Base-by-base conservation (phyloP, 2,888 invertebrate genomes). In the Colostygia pectinataria region DNA sequence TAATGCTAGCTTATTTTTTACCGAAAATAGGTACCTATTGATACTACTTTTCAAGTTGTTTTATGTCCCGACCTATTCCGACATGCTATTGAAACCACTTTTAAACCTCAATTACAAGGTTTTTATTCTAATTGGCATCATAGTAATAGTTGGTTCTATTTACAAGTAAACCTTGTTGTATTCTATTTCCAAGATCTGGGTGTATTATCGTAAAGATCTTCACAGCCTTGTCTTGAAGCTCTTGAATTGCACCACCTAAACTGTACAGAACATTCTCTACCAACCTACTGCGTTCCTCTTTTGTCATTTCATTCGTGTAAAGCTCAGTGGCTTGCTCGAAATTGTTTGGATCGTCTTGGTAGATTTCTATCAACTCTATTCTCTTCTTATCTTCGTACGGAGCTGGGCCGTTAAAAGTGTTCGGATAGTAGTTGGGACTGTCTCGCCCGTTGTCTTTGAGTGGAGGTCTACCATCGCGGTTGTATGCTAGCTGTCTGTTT, bases 351-450 rank as follows among this genome's bases (percentile, higher is more conserved):
- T 97, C 95, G 7, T 96, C 97, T 55, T 92, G 83, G 2, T 92
- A 76, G 13, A 83, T 74, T 69, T 92, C 93, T 27, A 91, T 82
- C 3, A 92, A 81, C 5, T 90, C 74, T 5, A 91, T 71, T 28
- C 78, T 74, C 53, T 90, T 90, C 10, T 93, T 93, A 2, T 92
- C 89, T 18, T 92, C 87, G 61, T 93, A 92, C 29, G 92, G 92
- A 53, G 92, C 91, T 0, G 98, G 97, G 0, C 98, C 98, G 56
- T 92, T 89, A 77, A 97, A 99, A 55, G 97, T 97, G 87, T 99
- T 99, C 0, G 99, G 99, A 83, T 93, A 97, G 76, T 98, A 99
- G 81, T 98, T 98, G 1, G 98, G 98, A 2, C 95, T 95, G 14
- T 95, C 96, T 25, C 92, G 93, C 79, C 96, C 96, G 73, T 97